phyloP scores from a whole-genome alignment of 2,888 invertebrate species.

The Limenitis camilla region DNA sequence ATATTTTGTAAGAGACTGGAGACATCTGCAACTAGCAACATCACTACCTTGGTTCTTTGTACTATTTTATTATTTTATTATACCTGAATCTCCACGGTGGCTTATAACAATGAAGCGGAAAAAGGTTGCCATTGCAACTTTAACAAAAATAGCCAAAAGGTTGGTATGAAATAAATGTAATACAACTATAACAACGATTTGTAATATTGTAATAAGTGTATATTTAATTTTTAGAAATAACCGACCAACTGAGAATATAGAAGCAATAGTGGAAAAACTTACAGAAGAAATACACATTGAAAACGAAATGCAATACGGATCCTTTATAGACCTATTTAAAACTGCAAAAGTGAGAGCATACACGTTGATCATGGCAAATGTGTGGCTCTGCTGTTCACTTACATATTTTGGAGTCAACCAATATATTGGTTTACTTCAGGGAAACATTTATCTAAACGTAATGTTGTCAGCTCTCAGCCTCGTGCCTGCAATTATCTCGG shows the following conservation, averaged over 20 bases:
- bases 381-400: slow-evolving; percentile 87
- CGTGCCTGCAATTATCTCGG: slow-evolving; percentile 44
- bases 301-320: slow-evolving; percentile 41
- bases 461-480: slow-evolving; percentile 76
- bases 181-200: too few species aligned
- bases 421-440: slow-evolving; percentile 83
- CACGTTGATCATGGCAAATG: slow-evolving; percentile 78
- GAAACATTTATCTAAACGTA: slow-evolving; percentile 86
- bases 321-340: slow-evolving; percentile 77
- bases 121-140: slow-evolving; percentile 74
- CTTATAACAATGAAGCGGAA: slow-evolving; percentile 79
- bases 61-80: slow-evolving; percentile 77
- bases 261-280: slow-evolving; percentile 47
- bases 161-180: slow-evolving; percentile 28
- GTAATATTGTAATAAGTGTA: too few species aligned
- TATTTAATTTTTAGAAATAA: slow-evolving; percentile 51
- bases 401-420: slow-evolving; percentile 89
- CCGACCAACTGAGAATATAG: slow-evolving; percentile 46
- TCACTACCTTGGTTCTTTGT: slow-evolving; percentile 71
- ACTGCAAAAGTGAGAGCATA: slow-evolving; percentile 80
- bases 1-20: slow-evolving; percentile 76
- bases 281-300: slow-evolving; percentile 37
- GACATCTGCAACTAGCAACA: slow-evolving; percentile 71
- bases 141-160: slow-evolving; percentile 77
- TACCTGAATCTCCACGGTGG: slow-evolving; percentile 89